A percentile compares a stretch with the other conserved stretches of the same genome.
These are phyloP conservation scores for Platalea minor DNA, from an alignment of 2,797 vertebrate species.

Conservation along the genomic window DNA sequence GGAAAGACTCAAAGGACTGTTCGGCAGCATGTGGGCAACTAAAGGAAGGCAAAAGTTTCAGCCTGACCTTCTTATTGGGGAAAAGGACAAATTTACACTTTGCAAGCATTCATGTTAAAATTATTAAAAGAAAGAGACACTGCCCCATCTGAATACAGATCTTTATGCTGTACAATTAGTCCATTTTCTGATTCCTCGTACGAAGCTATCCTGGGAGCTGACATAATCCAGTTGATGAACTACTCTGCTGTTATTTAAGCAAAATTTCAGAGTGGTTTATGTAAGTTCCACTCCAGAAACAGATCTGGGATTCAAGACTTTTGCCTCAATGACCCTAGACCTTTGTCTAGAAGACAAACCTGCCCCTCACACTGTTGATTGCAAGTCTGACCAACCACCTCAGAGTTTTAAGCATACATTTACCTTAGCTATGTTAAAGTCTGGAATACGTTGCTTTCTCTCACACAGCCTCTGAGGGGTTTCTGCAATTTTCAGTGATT, in stretches of 20 bases:
- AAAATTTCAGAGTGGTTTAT: neutral
- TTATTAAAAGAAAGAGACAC: neutral
- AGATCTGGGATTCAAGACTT: neutral
- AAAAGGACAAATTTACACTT: neutral
- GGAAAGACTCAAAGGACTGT: neutral
- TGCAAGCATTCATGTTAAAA: neutral
- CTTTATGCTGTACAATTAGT: neutral
- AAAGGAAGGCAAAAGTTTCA: neutral
- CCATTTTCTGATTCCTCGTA: neutral
- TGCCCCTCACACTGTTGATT: neutral
- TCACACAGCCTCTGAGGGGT: neutral
- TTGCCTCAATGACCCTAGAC: neutral
- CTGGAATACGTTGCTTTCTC: neutral
- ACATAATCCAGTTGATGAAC: neutral
- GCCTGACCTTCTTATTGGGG: neutral
- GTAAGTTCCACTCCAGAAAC: neutral
- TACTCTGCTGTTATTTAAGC: neutral
- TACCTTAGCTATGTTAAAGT: neutral
- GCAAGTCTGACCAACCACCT: neutral
- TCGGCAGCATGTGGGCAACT: neutral
- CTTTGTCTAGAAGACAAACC: neutral
- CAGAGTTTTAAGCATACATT: neutral
- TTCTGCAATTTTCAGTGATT: neutral
- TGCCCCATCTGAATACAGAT: neutral
- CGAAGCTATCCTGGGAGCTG: neutral